A percentile compares a stretch with the other conserved stretches of the same genome.
Conservation (phyloP, 35 echinoderm and acorn worm genomes). For the Ptychodera flava region DNA sequence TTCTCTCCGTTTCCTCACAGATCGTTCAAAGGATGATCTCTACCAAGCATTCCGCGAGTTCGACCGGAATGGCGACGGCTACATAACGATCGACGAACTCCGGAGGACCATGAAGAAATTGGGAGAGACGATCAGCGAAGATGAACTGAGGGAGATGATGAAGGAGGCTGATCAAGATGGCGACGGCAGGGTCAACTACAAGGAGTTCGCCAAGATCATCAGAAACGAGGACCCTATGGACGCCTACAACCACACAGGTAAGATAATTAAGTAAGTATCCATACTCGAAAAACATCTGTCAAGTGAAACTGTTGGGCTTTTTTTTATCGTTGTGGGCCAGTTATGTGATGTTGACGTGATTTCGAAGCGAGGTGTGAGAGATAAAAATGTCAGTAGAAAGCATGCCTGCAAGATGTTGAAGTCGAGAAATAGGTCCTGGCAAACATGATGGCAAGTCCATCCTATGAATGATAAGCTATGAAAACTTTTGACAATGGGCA, state of each 20-base stretch:
- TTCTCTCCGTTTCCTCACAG: neutral
- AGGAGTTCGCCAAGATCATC: neutral
- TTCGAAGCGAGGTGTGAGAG: too few species aligned
- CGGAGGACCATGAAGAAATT: neutral
- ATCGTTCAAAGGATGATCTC: neutral
- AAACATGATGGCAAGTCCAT: too few species aligned
- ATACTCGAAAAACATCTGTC: too few species aligned
- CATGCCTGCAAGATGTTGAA: too few species aligned
- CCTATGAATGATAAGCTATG: too few species aligned
- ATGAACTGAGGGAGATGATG: neutral
- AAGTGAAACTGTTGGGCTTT: too few species aligned
- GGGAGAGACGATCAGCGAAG: neutral
- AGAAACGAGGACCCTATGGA: neutral
- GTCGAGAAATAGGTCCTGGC: too few species aligned
- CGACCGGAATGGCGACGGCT: neutral
- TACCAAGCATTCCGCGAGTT: neutral
- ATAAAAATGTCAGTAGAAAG: too few species aligned
- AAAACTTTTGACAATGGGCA: too few species aligned
- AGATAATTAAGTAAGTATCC: too few species aligned
- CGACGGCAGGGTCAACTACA: neutral
- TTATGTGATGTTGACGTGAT: too few species aligned
- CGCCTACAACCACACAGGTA: neutral
- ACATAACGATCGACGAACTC: neutral
- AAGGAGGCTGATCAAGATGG: neutral
- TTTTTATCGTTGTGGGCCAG: too few species aligned